Evolutionary conservation across 2,888 invertebrate species (phyloP).

Genomic region (Diabrotica balteata): DNA sequence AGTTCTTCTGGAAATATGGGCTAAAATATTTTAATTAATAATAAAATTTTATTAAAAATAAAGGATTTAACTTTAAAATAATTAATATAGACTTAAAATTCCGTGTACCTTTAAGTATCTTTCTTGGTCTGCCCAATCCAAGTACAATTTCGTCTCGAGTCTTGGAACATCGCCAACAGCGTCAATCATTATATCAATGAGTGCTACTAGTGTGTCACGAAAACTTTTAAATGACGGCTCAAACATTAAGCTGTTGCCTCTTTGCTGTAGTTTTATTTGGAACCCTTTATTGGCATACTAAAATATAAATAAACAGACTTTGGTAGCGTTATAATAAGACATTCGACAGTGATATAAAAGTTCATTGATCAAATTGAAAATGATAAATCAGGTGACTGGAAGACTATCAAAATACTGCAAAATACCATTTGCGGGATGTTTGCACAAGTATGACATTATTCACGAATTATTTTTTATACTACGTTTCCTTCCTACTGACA

Average conservation of each 20-base stretch:
- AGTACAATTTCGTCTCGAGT: conserved; percentile 80
- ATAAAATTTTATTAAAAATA: too few relatives aligned
- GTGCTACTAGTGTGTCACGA: conserved; percentile 70
- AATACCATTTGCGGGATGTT: too few relatives aligned
- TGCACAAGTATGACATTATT: too few relatives aligned
- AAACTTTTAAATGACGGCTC: conserved; percentile 81
- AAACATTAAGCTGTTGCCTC: conserved; percentile 70
- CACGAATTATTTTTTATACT: too few relatives aligned
- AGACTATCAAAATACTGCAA: too few relatives aligned
- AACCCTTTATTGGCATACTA: conserved; percentile 77
- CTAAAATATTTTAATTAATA: conserved; percentile 57
- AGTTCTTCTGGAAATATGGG: conserved; percentile 79
- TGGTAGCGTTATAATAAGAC: too few relatives aligned
- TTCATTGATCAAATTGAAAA: too few relatives aligned
- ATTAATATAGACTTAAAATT: too few relatives aligned
- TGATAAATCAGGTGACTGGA: too few relatives aligned
- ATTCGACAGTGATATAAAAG: too few relatives aligned
- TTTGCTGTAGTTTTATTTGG: conserved; percentile 66
- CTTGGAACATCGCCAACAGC: conserved; percentile 77
- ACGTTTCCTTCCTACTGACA: too few relatives aligned
- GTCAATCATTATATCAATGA: conserved; percentile 78
- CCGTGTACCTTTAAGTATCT: conserved; percentile 49
- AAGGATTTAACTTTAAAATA: too few relatives aligned
- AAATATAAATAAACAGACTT: conserved; percentile 36
- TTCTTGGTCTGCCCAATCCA: conserved; percentile 63